Evolutionary conservation across 2,888 invertebrate species (phyloP).

Genomic region (Leucozona laternaria): DNA sequence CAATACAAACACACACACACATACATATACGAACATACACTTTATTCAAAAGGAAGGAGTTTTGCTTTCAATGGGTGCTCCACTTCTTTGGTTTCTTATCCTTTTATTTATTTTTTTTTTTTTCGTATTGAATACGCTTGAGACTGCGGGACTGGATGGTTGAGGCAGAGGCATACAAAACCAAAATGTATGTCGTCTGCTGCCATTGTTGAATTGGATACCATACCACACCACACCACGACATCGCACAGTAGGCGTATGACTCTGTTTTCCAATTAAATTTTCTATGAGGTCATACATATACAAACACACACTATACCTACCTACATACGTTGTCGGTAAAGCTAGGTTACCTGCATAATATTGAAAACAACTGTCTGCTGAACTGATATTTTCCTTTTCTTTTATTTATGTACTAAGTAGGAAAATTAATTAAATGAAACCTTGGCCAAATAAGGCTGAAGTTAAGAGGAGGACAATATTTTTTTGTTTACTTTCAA

Average conservation of each 20-base stretch:
- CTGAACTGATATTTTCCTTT: constrained; percentile 1
- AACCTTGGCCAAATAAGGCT: constrained; percentile 27
- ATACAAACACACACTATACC: no score
- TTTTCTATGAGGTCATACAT: constrained; percentile 42
- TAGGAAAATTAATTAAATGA: constrained; percentile 15
- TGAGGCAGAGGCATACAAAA: constrained; percentile 13
- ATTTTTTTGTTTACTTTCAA: no score
- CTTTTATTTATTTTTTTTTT: not conserved
- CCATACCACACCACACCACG: not conserved
- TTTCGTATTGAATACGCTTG: constrained; percentile 24
- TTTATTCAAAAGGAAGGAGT: constrained; percentile 9
- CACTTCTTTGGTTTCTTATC: constrained; percentile 36
- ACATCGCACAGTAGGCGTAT: constrained; percentile 5
- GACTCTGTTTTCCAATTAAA: constrained; percentile 26
- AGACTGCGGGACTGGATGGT: constrained; percentile 8
- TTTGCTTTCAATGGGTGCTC: constrained; percentile 41
- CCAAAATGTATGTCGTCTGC: constrained; percentile 36
- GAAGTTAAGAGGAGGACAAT: not conserved
- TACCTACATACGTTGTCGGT: no score
- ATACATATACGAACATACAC: not conserved
- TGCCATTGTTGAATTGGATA: constrained; percentile 19
- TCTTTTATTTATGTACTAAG: not conserved
- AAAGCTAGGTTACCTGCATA: constrained; percentile 17
- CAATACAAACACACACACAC: not conserved
- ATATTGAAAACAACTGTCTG: constrained; percentile 31